Conservation (phyloP, 2,113 vertebrate genomes). For the Microcebus tavaratra region DNA sequence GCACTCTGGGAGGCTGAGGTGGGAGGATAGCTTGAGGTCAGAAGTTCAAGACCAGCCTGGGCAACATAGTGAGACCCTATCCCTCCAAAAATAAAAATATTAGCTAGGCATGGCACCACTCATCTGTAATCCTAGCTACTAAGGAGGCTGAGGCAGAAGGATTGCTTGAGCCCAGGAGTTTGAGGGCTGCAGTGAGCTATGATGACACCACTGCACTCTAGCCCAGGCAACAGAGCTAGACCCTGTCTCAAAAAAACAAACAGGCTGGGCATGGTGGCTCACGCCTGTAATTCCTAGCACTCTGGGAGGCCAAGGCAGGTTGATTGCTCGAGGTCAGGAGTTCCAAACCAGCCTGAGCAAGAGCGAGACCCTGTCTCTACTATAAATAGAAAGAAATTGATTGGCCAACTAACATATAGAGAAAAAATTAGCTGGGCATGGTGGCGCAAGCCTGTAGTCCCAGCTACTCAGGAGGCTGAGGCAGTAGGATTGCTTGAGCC, state of each 20-base stretch:
- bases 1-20: neutral
- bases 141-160: neutral
- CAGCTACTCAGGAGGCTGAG: neutral
- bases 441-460: neutral
- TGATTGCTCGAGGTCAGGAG: too few species aligned
- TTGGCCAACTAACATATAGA: too few species aligned
- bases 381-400: too few species aligned
- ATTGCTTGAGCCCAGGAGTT: neutral
- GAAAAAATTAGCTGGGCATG: neutral
- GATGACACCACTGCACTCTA: neutral
- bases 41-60: neutral
- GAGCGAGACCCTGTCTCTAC: too few species aligned
- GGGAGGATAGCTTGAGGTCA: neutral
- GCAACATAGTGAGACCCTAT: neutral
- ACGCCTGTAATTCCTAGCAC: too few species aligned
- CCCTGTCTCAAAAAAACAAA: neutral
- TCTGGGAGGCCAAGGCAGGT: too few species aligned
- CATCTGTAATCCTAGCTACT: neutral
- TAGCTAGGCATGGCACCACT: neutral
- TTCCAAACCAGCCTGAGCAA: too few species aligned
- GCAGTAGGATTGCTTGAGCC: neutral
- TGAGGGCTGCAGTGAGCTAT: neutral
- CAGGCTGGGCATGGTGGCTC: too few species aligned
- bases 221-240: neutral
- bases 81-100: neutral